Evolutionary conservation across 2,797 vertebrate genomes (phyloP).

Genomic region (Bradypus variegatus): DNA sequence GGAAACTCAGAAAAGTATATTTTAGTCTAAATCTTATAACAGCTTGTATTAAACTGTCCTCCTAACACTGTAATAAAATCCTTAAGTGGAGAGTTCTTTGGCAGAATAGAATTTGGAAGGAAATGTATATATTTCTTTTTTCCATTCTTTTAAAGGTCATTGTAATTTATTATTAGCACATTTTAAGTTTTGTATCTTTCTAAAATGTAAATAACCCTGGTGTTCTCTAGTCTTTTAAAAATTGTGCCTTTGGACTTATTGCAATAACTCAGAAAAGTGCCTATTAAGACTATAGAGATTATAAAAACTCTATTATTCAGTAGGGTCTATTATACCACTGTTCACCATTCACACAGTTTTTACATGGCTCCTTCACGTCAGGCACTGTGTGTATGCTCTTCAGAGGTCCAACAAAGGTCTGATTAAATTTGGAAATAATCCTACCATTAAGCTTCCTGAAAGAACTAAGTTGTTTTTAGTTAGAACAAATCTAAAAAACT

Average conservation of each 20-base stretch:
- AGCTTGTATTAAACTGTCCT: neutral
- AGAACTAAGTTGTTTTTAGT: neutral
- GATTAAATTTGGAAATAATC: constrained; percentile 22
- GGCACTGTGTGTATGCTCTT: neutral
- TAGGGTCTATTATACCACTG: neutral
- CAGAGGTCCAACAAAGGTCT: neutral
- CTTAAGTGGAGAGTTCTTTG: constrained; percentile 1
- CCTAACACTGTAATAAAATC: neutral
- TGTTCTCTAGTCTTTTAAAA: neutral
- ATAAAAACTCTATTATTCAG: neutral
- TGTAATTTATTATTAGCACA: constrained; percentile 20
- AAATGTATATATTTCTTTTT: constrained; percentile 9
- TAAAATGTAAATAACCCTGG: neutral
- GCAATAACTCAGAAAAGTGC: constrained; percentile 15
- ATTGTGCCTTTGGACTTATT: neutral
- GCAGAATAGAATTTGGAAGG: neutral
- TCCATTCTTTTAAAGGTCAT: neutral
- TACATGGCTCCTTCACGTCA: neutral
- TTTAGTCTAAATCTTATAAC: constrained; percentile 16
- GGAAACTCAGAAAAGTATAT: neutral
- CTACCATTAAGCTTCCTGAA: neutral
- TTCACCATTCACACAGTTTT: neutral
- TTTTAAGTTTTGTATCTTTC: neutral
- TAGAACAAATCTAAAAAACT: neutral
- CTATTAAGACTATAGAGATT: neutral